Conservation (phyloP, 2,113 vertebrate genomes). For the Sciurus niger region DNA sequence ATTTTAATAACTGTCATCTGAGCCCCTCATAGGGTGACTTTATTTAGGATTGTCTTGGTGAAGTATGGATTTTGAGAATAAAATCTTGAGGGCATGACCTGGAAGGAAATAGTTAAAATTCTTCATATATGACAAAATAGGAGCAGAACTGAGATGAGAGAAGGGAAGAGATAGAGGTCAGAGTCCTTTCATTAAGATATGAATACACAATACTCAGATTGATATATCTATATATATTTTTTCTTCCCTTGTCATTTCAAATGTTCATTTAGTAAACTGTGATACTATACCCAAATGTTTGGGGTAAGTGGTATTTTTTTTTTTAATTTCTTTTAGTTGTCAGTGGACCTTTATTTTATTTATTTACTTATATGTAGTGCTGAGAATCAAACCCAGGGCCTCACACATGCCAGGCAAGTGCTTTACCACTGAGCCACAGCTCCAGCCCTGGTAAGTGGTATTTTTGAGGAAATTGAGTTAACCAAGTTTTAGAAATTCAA, state of each 20-base stretch:
- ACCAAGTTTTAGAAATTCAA: background rate
- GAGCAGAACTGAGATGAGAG: background rate
- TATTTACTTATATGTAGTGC: too few relatives aligned
- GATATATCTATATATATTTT: background rate
- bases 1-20: slow-evolving; percentile 14
- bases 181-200: background rate
- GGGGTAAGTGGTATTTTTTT: background rate
- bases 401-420: too few relatives aligned
- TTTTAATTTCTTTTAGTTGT: too few relatives aligned
- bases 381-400: too few relatives aligned
- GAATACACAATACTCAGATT: background rate
- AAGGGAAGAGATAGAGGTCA: background rate
- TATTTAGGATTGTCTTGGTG: background rate
- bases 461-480: slow-evolving; percentile 19
- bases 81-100: background rate
- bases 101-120: background rate
- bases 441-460: background rate
- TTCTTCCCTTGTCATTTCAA: background rate
- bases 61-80: background rate
- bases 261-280: slow-evolving; percentile 18
- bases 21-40: background rate
- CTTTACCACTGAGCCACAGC: too few relatives aligned
- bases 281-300: background rate
- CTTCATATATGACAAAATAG: background rate
- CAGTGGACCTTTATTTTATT: too few relatives aligned